Conservation (phyloP, 2,797 vertebrate species). For the Phrynocephalus guinanensis region DNA sequence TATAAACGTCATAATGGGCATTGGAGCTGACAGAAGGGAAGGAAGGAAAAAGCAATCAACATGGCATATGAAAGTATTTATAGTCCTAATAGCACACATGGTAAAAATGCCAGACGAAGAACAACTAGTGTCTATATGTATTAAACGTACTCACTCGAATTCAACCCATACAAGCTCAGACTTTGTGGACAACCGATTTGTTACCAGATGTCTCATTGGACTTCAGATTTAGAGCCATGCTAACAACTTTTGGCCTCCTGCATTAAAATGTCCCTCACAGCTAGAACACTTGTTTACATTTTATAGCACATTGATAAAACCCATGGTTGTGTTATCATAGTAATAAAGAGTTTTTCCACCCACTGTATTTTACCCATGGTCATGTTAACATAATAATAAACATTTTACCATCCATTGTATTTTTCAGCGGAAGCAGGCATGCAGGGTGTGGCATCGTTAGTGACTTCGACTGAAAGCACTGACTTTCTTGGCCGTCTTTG, state of each 20-base stretch:
- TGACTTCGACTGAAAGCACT: background rate
- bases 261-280: slow-evolving; percentile 6
- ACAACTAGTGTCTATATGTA: slow-evolving; percentile 26
- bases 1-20: slow-evolving; percentile 4
- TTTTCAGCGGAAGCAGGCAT: background rate
- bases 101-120: slow-evolving; percentile 21
- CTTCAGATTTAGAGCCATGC: slow-evolving; percentile 41
- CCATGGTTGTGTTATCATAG: background rate
- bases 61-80: background rate
- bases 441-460: background rate
- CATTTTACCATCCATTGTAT: slow-evolving; percentile 16
- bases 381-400: slow-evolving; percentile 32
- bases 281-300: background rate
- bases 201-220: slow-evolving; percentile 36
- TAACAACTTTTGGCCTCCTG: slow-evolving; percentile 35
- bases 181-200: slow-evolving; percentile 32
- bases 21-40: background rate
- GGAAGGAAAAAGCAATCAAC: slow-evolving; percentile 5
- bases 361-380: background rate
- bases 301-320: slow-evolving; percentile 24
- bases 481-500: background rate
- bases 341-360: slow-evolving; percentile 41
- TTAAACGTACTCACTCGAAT: slow-evolving; percentile 35
- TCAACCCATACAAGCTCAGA: slow-evolving; percentile 3
- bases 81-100: slow-evolving; percentile 4